Base-by-base conservation (phyloP, 2,113 vertebrate genomes). In the Bos indicus region DNA sequence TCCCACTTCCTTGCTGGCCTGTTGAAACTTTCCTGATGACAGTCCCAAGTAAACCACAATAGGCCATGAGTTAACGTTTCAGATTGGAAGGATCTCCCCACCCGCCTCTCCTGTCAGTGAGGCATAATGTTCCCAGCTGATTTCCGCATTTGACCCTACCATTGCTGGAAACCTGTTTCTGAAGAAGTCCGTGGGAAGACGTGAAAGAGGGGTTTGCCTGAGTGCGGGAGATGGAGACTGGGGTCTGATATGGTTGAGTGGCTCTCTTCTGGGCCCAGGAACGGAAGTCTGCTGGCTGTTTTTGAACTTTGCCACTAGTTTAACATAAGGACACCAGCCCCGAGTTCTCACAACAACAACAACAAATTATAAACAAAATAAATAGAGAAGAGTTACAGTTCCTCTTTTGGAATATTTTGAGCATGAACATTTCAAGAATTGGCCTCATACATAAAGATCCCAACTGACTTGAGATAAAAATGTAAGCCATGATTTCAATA, bases 1-100 rank as follows among this genome's bases (percentile, higher is more conserved):
- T 97, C 98, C 96, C 97, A 98, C 98, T 99, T 99, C 98, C 98
- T 99, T 97, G 98, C 97, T 96, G 98, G 95, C 96, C 97, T 87
- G 89, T 97, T 97, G 98, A 98, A 99, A 98, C 92, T 96, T 98
- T 94, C 92, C 98, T 98, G 98, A 97, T 98, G 98, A 98, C 98
- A 98, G 95, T 96, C 97, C 95, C 95, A 96, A 97, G 98, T 98
- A 98, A 71, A 99, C 98, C 98, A 90, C 98, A 99, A 97, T 67
- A 98, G 98, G 97, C 98, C 96, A 51, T 95, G 97, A 98, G 96
- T 86, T 98, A 97, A 98, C 95, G 97, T 98, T 99, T 98, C 98
- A 98, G 98, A 96, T 96, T 97, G 91, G 96, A 97, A 98, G 97
- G 98, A 98, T 98, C 99, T 98, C 88, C 98, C 96, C 97, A 90